Evolutionary conservation across 2,797 vertebrate species (phyloP).

Genomic region (Lithobates pipiens): DNA sequence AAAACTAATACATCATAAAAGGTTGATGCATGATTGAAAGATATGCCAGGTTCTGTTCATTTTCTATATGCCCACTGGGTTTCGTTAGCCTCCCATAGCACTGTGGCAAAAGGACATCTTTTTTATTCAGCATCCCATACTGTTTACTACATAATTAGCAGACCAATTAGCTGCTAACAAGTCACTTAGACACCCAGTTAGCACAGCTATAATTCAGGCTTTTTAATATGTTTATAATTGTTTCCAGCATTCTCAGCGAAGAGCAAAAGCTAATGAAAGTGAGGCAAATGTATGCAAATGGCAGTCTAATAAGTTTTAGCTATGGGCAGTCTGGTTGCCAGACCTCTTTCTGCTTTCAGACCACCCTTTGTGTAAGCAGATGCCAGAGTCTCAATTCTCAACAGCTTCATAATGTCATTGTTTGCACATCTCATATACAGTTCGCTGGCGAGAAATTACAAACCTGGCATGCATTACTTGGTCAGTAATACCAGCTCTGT

Average conservation of each 20-base stretch:
- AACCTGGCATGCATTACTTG: conserved; percentile 51
- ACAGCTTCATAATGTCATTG: conserved; percentile 63
- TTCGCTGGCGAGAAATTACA: conserved; percentile 57
- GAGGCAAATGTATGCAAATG: conserved; percentile 60
- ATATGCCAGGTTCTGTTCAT: conserved; percentile 14
- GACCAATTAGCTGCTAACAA: conserved; percentile 61
- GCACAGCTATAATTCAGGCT: conserved; percentile 59
- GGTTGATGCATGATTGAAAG: conserved; percentile 21
- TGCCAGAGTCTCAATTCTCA: conserved; percentile 55
- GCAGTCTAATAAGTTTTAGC: conserved; percentile 61
- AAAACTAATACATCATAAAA: conserved; percentile 41
- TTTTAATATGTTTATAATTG: conserved; percentile 63
- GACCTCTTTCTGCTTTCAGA: conserved; percentile 51
- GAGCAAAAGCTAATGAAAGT: conserved; percentile 49
- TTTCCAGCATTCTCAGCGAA: conserved; percentile 53
- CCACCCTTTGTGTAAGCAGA: conserved; percentile 62
- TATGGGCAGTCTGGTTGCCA: conserved; percentile 61
- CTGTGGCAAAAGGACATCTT: conserved; percentile 43
- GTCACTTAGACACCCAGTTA: conserved; percentile 62
- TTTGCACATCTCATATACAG: conserved; percentile 57
- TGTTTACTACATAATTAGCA: conserved; percentile 57
- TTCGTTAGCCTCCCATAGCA: conserved; percentile 31
- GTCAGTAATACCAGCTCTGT: conserved; percentile 46
- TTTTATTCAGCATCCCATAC: conserved; percentile 52
- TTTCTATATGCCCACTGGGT: conserved; percentile 12